Evolutionary conservation across 2,797 vertebrate genomes (phyloP).

Genomic region (Paramormyrops hopkinsi): DNA sequence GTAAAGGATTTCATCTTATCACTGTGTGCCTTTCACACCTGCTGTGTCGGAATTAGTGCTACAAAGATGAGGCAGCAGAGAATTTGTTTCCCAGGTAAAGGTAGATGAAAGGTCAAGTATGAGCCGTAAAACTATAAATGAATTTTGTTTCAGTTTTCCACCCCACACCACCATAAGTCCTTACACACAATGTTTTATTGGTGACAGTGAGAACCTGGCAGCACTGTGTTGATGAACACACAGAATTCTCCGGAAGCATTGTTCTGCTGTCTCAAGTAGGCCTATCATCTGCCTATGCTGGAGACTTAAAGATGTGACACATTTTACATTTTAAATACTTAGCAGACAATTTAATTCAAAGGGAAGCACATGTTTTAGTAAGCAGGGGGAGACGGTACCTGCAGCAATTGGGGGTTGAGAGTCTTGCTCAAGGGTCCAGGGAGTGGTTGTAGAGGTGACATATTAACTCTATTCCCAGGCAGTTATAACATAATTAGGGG

Average conservation of each 20-base stretch:
- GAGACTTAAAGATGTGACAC: neutral
- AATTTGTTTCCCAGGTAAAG: conserved; percentile 11
- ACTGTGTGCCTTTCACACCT: neutral
- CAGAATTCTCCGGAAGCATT: neutral
- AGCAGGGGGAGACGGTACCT: neutral
- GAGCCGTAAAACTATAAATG: neutral
- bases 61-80: neutral
- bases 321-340: neutral
- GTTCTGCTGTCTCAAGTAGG: neutral
- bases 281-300: neutral
- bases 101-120: neutral
- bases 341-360: neutral
- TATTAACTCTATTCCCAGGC: neutral
- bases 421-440: neutral
- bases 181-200: neutral
- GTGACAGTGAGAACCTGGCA: neutral
- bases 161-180: neutral
- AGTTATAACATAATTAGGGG: neutral
- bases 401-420: neutral
- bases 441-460: neutral
- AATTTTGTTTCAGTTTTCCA: neutral
- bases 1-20: neutral
- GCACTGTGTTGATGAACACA: neutral
- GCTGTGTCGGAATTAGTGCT: neutral
- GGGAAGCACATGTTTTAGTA: neutral